phyloP scores from a whole-genome alignment of 1,140 invertebrate genomes.

The Dysdera silvatica region DNA sequence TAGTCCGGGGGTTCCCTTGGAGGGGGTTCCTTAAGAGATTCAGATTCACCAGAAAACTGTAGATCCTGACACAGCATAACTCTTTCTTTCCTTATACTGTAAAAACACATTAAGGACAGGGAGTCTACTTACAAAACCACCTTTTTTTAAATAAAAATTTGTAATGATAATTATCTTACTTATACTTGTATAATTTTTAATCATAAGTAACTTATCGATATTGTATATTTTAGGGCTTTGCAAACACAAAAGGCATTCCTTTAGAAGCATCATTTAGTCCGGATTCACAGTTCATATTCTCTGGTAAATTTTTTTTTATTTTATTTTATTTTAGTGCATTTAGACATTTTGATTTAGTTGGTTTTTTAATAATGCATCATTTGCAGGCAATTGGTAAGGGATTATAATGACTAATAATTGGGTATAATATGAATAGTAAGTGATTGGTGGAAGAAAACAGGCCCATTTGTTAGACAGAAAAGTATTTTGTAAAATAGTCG shows the following conservation, averaged over 20 bases:
- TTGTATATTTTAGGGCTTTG: slow-evolving; percentile 54
- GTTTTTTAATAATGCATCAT: background rate
- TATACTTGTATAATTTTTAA: background rate
- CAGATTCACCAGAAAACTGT: too few relatives aligned
- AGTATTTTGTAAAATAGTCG: too few relatives aligned
- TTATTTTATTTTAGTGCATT: background rate
- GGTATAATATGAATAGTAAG: background rate
- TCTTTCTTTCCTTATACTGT: too few relatives aligned
- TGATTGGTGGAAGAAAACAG: too few relatives aligned
- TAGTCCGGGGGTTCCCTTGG: too few relatives aligned
- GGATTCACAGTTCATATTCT: slow-evolving; percentile 51
- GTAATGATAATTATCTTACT: background rate
- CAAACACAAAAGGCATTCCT: slow-evolving; percentile 80
- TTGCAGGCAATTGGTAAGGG: background rate
- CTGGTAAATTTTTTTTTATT: slow-evolving; percentile 36
- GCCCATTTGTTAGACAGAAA: too few relatives aligned
- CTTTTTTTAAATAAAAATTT: background rate
- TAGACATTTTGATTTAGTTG: background rate
- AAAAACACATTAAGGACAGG: too few relatives aligned
- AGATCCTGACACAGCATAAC: too few relatives aligned
- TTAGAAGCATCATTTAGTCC: slow-evolving; percentile 91
- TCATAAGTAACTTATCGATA: background rate
- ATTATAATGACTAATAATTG: background rate
- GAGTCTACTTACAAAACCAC: background rate
- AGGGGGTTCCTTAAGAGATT: too few relatives aligned